Conservation (phyloP, 1,140 invertebrate genomes). For the Drosophila bifasciata region DNA sequence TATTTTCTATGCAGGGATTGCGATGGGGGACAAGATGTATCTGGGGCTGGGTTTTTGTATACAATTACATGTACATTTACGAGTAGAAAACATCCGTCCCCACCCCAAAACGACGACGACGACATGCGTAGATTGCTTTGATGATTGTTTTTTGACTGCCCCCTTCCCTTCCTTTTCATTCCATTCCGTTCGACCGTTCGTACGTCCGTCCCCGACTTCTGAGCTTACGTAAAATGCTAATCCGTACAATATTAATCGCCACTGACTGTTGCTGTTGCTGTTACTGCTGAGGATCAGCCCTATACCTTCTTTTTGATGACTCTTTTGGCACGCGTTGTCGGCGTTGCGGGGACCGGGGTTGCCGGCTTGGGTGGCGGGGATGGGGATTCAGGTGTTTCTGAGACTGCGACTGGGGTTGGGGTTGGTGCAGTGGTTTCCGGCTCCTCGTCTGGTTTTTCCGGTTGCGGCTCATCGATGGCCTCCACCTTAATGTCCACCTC, state of each 20-base stretch:
- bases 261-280: constrained; percentile 1
- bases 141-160: constrained; percentile 9
- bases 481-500: constrained; percentile 59
- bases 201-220: constrained; percentile 22
- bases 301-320: constrained; percentile 61
- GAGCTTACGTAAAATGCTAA: constrained; percentile 72
- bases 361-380: constrained; percentile 3
- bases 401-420: neutral
- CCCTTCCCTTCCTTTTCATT: neutral
- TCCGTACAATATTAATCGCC: constrained; percentile 37
- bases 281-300: constrained; percentile 7
- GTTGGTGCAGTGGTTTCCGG: neutral
- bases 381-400: constrained; percentile 10
- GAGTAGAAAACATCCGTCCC: constrained; percentile 29
- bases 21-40: constrained; percentile 1
- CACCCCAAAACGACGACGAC: neutral
- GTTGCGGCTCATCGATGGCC: constrained; percentile 7
- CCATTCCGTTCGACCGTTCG: neutral
- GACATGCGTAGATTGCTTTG: neutral
- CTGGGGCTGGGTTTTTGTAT: constrained; percentile 21
- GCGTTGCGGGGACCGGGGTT: constrained; percentile 14
- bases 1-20: constrained; percentile 15
- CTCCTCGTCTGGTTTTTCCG: neutral
- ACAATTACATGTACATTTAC: constrained; percentile 36
- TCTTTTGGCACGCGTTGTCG: constrained; percentile 38